A percentile compares a stretch with the other conserved stretches of the same genome.
These are phyloP conservation scores for Saxidomus purpurata DNA, from an alignment of 1,140 invertebrate species.

Conservation along the genomic window DNA sequence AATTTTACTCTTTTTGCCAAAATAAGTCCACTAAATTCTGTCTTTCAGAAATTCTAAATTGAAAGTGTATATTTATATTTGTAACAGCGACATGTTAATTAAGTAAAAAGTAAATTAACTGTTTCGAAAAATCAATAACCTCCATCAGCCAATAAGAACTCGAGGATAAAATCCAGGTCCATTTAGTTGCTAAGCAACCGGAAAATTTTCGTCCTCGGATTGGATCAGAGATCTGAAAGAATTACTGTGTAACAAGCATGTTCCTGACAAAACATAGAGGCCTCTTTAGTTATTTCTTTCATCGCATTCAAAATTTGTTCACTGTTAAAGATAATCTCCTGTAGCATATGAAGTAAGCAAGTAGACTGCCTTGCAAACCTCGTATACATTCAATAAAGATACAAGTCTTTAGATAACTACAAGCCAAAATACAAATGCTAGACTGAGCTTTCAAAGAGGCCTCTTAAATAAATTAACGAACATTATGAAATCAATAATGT, in stretches of 20 bases:
- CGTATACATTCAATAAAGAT: no score
- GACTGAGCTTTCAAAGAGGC: not conserved
- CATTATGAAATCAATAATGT: not conserved
- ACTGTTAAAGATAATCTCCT: not conserved
- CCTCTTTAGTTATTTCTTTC: conserved; percentile 5
- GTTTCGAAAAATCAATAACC: conserved; percentile 48
- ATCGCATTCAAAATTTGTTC: not conserved
- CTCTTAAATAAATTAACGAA: conserved; percentile 3
- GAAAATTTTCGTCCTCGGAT: not conserved
- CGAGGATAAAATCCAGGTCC: conserved; percentile 12
- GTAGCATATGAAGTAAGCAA: no score
- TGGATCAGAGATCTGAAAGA: conserved; percentile 58
- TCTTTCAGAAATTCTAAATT: no score
- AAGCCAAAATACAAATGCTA: no score
- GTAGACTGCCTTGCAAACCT: no score
- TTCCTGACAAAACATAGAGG: conserved; percentile 29
- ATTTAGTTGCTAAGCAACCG: conserved; percentile 48
- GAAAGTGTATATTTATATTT: no score
- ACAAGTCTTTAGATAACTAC: no score
- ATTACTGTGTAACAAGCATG: conserved; percentile 61
- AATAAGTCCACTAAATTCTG: no score
- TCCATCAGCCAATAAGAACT: conserved; percentile 25
- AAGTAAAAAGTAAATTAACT: not conserved
- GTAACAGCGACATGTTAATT: no score
- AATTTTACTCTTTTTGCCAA: no score